phyloP scores from a whole-genome alignment of 2,797 vertebrate genomes.

The Sebastes steindachneri region DNA sequence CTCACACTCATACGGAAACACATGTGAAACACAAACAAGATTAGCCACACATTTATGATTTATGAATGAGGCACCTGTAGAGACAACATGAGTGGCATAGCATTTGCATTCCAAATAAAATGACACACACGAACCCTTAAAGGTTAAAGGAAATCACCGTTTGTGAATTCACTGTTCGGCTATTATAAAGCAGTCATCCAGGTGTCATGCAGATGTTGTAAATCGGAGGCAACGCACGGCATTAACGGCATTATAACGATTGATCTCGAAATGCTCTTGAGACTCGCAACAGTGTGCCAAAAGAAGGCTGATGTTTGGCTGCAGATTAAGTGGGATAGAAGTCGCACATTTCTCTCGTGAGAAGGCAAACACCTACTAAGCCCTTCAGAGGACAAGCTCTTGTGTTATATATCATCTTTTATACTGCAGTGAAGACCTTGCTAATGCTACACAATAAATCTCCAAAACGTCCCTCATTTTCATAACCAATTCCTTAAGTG shows the following conservation, averaged over 20 bases:
- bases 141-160: background rate
- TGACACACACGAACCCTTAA: background rate
- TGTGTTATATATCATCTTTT: conserved; percentile 50
- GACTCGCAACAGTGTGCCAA: conserved; percentile 33
- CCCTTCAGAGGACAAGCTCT: conserved; percentile 64
- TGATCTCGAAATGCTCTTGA: conserved; percentile 54
- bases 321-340: conserved; percentile 56
- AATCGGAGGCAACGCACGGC: conserved; percentile 16
- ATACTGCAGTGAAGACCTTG: conserved; percentile 43
- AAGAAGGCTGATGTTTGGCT: conserved; percentile 48
- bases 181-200: background rate
- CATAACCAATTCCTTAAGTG: conserved; percentile 59
- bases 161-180: background rate
- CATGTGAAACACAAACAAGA: background rate
- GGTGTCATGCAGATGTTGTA: conserved; percentile 32
- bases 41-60: conserved; percentile 43
- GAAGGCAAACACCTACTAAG: conserved; percentile 44
- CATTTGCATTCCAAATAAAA: background rate
- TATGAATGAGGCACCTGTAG: conserved; percentile 59
- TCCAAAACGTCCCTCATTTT: conserved; percentile 39
- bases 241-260: conserved; percentile 31
- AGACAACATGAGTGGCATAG: background rate
- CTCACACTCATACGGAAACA: background rate
- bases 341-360: conserved; percentile 35
- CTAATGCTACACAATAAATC: conserved; percentile 57